These are phyloP conservation scores for Cuniculus paca DNA, from an alignment of 2,797 vertebrate species.

Conservation along the genomic window DNA sequence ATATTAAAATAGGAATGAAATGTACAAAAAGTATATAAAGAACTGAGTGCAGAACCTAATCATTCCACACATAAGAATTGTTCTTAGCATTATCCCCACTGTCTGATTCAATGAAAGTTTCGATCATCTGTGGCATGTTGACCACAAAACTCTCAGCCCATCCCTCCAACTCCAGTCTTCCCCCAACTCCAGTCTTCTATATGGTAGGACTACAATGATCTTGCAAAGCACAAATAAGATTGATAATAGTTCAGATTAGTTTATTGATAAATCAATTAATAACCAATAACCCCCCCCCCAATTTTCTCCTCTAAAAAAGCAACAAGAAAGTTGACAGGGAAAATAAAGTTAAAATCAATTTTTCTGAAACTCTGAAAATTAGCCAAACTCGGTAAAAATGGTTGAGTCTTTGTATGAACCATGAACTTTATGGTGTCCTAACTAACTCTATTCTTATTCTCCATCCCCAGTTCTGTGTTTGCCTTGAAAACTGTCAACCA, in stretches of 20 bases:
- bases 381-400: neutral
- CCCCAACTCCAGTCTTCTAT: neutral
- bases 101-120: rapidly evolving
- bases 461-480: neutral
- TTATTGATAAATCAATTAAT: neutral
- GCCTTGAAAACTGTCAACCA: neutral
- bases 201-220: neutral
- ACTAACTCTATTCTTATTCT: neutral
- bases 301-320: neutral
- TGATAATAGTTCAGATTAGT: neutral
- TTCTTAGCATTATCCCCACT: rapidly evolving
- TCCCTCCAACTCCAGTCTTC: neutral
- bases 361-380: neutral
- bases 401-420: neutral
- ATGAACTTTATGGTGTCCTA: neutral
- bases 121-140: no score
- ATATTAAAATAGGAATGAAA: neutral
- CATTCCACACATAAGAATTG: rapidly evolving
- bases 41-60: neutral
- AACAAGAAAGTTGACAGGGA: neutral
- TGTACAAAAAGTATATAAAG: neutral
- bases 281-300: neutral
- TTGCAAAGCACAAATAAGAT: neutral
- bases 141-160: neutral
- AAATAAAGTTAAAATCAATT: neutral